Percentiles rank a stretch among this genome's conserved stretches.
These are phyloP conservation scores for Prosapia bicincta DNA, from an alignment of 2,888 invertebrate species.

Conservation along the genomic window DNA sequence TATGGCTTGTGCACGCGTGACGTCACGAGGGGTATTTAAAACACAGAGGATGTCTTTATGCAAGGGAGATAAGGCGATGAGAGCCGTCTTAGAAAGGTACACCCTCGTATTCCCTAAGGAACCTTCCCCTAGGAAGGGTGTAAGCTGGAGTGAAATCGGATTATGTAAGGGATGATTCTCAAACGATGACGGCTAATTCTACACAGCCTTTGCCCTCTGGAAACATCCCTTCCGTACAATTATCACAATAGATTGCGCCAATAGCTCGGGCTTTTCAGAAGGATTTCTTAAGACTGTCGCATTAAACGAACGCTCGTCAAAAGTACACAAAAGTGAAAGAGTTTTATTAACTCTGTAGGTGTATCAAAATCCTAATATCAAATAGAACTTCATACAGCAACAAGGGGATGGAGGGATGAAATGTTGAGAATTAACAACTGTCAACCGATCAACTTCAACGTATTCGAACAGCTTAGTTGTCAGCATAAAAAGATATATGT, in stretches of 20 bases:
- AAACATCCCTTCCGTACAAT: neutral
- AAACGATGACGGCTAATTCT: constrained; percentile 32
- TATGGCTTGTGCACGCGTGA: neutral
- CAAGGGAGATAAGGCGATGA: constrained; percentile 6
- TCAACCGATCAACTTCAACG: neutral
- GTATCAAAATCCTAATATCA: neutral
- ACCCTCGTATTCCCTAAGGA: constrained; percentile 12
- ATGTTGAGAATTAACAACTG: neutral
- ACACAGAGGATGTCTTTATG: constrained; percentile 1
- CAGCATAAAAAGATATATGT: too few relatives aligned
- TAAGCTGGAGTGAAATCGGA: constrained; percentile 32
- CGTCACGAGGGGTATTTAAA: neutral
- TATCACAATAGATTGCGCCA: neutral
- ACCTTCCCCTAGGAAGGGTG: constrained; percentile 21
- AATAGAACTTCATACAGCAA: neutral
- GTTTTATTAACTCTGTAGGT: neutral
- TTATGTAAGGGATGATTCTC: constrained; percentile 32
- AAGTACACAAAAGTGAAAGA: neutral
- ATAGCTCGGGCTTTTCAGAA: too few relatives aligned
- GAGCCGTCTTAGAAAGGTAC: constrained; percentile 14
- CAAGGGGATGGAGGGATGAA: neutral
- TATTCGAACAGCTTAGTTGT: too few relatives aligned
- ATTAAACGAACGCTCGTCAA: neutral
- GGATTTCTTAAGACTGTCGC: neutral
- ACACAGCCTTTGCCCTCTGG: constrained; percentile 14